Percentiles rank a stretch among this genome's conserved stretches.
phyloP scores from a whole-genome alignment of 2,888 invertebrate species.

The Polyploca ridens region DNA sequence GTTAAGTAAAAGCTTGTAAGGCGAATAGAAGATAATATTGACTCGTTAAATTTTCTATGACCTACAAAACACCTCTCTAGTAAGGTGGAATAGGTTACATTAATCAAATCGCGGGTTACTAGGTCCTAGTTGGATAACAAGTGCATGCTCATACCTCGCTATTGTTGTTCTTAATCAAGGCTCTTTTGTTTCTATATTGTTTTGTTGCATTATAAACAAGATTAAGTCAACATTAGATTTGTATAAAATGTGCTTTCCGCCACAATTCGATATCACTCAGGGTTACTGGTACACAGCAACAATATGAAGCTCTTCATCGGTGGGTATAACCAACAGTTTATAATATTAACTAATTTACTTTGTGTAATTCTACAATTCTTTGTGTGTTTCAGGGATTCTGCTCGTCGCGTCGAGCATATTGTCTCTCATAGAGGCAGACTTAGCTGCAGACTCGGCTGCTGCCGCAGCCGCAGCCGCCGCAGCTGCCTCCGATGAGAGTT shows the following conservation, averaged over 20 bases:
- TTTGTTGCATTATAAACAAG: neutral
- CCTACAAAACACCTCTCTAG: neutral
- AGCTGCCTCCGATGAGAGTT: constrained; percentile 11
- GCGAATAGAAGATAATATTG: neutral
- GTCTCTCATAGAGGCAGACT: neutral
- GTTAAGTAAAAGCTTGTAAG: neutral
- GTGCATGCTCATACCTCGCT: neutral
- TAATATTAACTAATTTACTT: no score
- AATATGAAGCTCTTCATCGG: constrained; percentile 9
- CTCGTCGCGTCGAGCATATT: neutral
- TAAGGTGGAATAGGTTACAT: neutral
- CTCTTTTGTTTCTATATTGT: constrained; percentile 5
- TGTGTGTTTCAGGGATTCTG: neutral
- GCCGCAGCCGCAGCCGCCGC: constrained; percentile 11
- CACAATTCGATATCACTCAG: neutral
- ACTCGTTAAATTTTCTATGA: neutral
- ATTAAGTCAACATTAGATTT: constrained; percentile 4
- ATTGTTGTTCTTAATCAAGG: neutral
- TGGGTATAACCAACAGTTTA: neutral
- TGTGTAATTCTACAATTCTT: no score
- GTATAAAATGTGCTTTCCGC: neutral
- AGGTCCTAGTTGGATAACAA: neutral
- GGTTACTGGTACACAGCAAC: neutral
- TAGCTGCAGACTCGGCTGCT: neutral
- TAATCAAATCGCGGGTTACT: neutral